Evolutionary conservation across 2,797 vertebrate species (phyloP).

Genomic region (Falco berigora): DNA sequence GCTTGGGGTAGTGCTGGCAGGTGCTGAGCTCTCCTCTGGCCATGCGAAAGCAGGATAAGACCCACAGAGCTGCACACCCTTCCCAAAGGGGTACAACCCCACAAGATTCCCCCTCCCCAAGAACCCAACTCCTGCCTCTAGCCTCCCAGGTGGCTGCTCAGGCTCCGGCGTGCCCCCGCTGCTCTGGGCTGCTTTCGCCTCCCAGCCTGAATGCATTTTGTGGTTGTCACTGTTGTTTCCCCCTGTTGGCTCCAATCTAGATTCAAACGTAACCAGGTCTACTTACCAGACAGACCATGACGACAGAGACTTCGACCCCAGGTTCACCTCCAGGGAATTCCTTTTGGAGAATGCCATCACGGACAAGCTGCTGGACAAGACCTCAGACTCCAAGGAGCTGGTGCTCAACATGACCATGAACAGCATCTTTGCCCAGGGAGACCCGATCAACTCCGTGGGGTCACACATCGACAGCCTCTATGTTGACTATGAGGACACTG

Average conservation of each 20-base stretch:
- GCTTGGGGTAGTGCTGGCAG: neutral
- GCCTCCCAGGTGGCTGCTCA: neutral
- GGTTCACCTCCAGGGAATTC: slow-evolving; percentile 70
- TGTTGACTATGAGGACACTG: slow-evolving; percentile 76
- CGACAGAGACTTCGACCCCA: slow-evolving; percentile 48
- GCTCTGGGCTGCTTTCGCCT: neutral
- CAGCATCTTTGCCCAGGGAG: slow-evolving; percentile 80
- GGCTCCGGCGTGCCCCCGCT: neutral
- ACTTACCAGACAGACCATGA: slow-evolving; percentile 71
- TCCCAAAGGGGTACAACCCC: neutral
- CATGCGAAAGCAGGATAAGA: neutral
- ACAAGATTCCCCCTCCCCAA: neutral
- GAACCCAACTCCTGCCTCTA: neutral
- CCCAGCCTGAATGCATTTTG: neutral
- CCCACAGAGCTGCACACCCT: neutral
- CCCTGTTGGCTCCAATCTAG: slow-evolving; percentile 65
- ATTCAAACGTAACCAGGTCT: slow-evolving; percentile 79
- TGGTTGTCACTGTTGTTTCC: slow-evolving; percentile 47
- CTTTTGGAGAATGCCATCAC: slow-evolving; percentile 85
- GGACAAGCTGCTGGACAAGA: slow-evolving; percentile 76
- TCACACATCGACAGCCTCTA: slow-evolving; percentile 70
- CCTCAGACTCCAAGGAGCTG: slow-evolving; percentile 74
- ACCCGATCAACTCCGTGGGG: slow-evolving; percentile 70
- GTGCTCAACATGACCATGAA: slow-evolving; percentile 84
- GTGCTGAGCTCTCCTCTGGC: neutral